These are phyloP conservation scores for Caerostris darwini DNA, from an alignment of 1,140 invertebrate genomes.

Conservation along the genomic window DNA sequence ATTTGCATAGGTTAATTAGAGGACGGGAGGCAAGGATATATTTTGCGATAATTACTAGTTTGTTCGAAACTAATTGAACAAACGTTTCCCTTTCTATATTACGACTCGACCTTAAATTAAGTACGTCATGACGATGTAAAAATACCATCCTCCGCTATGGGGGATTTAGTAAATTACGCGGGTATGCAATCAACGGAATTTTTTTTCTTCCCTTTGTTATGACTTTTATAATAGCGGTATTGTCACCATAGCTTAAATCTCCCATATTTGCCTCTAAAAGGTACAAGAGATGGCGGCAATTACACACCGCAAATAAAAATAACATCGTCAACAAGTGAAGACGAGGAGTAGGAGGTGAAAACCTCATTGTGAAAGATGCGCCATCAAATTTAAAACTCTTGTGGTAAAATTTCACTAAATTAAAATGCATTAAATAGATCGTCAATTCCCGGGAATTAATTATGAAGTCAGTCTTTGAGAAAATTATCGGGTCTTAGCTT, in stretches of 20 bases:
- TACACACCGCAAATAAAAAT: neutral
- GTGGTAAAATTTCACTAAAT: neutral
- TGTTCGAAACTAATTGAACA: constrained; percentile 8
- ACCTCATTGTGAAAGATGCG: neutral
- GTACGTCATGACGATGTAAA: neutral
- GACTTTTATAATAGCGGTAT: neutral
- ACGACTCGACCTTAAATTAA: neutral
- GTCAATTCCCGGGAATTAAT: neutral
- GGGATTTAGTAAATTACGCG: neutral
- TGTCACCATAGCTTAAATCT: neutral
- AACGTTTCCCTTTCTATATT: neutral
- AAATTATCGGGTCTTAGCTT: neutral
- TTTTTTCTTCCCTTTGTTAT: neutral
- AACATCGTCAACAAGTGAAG: neutral
- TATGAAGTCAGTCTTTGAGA: neutral
- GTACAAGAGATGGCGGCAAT: neutral
- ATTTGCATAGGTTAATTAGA: constrained; percentile 70
- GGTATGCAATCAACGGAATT: neutral
- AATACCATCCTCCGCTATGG: neutral
- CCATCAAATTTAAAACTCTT: neutral
- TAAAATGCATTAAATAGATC: neutral
- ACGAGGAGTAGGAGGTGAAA: neutral
- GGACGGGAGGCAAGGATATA: constrained; percentile 21
- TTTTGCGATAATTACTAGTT: constrained; percentile 73
- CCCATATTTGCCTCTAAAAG: neutral